These are phyloP conservation scores for Fringilla coelebs DNA, from an alignment of 2,797 vertebrate genomes.

Conservation along the genomic window DNA sequence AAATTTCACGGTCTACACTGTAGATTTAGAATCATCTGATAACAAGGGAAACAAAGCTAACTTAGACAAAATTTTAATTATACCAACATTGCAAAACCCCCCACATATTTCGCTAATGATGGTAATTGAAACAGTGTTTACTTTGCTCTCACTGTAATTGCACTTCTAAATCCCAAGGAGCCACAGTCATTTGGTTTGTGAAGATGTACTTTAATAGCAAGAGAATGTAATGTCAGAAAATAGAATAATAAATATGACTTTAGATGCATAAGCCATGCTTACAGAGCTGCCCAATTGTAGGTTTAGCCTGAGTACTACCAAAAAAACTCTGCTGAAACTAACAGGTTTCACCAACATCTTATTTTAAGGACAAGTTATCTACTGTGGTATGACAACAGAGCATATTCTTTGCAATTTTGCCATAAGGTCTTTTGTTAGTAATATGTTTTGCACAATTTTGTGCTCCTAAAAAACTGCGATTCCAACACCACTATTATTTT, in stretches of 20 bases:
- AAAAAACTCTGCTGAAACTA: not conserved
- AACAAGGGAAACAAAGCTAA: not conserved
- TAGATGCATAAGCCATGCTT: not conserved
- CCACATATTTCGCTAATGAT: not conserved
- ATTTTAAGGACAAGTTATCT: not conserved
- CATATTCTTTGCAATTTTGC: not conserved
- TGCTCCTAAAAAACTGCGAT: not conserved
- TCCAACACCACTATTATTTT: not conserved
- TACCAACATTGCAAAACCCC: not conserved
- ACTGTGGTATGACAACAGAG: not conserved
- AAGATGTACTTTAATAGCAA: not conserved
- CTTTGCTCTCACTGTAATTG: conserved; percentile 13
- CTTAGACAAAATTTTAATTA: conserved; percentile 13
- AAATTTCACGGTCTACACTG: not conserved
- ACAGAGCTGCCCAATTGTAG: not conserved
- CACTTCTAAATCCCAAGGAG: conserved; percentile 3
- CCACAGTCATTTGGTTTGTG: not conserved
- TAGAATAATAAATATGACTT: not conserved
- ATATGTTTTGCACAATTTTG: not conserved
- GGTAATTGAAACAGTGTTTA: conserved; percentile 21
- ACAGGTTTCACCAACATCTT: not conserved
- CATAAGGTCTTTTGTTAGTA: not conserved
- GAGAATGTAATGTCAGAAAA: not conserved
- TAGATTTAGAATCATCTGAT: not conserved
- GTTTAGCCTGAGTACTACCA: not conserved